phyloP scores from a whole-genome alignment of 2,113 vertebrate species.

The Bufo bufo region DNA sequence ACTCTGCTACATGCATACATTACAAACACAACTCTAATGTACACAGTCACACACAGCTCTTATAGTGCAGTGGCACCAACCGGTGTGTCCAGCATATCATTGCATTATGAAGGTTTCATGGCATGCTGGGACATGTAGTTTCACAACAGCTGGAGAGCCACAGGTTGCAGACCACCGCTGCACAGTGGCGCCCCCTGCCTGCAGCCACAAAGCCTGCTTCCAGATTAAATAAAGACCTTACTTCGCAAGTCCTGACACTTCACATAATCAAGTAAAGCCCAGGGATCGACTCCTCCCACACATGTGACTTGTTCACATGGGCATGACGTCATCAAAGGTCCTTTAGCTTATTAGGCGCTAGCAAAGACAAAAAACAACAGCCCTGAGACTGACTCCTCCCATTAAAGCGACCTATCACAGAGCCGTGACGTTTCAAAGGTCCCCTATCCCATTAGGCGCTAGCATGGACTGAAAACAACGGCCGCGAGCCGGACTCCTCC shows the following conservation, averaged over 20 bases:
- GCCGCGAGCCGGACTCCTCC: too few relatives aligned
- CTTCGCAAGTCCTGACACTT: background rate
- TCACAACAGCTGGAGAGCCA: background rate
- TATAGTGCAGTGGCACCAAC: background rate
- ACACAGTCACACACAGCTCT: background rate
- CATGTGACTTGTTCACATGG: background rate
- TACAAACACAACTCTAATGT: too few relatives aligned
- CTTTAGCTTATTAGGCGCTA: too few relatives aligned
- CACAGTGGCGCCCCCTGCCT: background rate
- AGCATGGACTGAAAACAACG: too few relatives aligned
- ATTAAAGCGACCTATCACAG: too few relatives aligned
- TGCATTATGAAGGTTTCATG: background rate
- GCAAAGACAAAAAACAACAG: too few relatives aligned
- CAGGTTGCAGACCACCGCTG: background rate
- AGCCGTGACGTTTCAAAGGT: too few relatives aligned
- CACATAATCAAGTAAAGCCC: background rate
- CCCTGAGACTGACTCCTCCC: too few relatives aligned
- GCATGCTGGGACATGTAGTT: constrained; percentile 3
- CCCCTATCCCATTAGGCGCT: too few relatives aligned
- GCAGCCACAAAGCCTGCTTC: background rate
- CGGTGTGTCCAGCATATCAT: background rate
- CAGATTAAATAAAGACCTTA: background rate
- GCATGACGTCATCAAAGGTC: too few relatives aligned
- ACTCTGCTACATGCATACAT: background rate
- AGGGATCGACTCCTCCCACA: background rate